phyloP scores from a whole-genome alignment of 2,888 invertebrate species.

The Ischnura elegans region DNA sequence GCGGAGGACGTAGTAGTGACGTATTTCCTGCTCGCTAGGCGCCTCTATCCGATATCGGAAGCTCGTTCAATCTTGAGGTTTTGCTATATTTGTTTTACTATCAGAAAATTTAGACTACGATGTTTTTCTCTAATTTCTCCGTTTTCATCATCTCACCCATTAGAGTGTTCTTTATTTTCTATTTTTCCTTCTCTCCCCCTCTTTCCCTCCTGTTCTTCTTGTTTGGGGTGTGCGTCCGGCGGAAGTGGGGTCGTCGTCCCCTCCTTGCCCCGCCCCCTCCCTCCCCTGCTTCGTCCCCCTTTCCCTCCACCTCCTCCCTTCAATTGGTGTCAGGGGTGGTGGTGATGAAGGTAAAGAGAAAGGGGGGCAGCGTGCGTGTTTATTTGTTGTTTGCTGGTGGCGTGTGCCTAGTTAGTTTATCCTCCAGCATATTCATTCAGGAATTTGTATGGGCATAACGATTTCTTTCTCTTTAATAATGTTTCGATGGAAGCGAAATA shows the following conservation, averaged over 20 bases:
- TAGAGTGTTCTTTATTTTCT: not conserved
- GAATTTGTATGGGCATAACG: too few species aligned
- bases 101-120: too few species aligned
- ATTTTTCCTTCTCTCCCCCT: not conserved
- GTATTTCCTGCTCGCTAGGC: too few species aligned
- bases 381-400: not conserved
- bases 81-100: too few species aligned
- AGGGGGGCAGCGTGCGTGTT: not conserved
- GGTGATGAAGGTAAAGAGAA: not conserved
- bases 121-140: not conserved
- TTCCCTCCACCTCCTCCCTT: not conserved
- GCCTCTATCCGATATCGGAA: too few species aligned
- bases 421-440: too few species aligned
- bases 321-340: not conserved
- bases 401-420: too few species aligned
- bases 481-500: too few species aligned
- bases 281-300: not conserved
- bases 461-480: too few species aligned
- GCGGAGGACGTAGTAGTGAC: too few species aligned
- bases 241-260: slow-evolving; percentile 60
- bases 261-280: not conserved
- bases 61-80: too few species aligned
- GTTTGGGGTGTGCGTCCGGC: slow-evolving; percentile 9
- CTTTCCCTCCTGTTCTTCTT: not conserved
- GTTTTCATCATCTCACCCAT: not conserved